These are phyloP conservation scores for Tenthredo amoena DNA, from an alignment of 2,888 invertebrate genomes.

Conservation along the genomic window DNA sequence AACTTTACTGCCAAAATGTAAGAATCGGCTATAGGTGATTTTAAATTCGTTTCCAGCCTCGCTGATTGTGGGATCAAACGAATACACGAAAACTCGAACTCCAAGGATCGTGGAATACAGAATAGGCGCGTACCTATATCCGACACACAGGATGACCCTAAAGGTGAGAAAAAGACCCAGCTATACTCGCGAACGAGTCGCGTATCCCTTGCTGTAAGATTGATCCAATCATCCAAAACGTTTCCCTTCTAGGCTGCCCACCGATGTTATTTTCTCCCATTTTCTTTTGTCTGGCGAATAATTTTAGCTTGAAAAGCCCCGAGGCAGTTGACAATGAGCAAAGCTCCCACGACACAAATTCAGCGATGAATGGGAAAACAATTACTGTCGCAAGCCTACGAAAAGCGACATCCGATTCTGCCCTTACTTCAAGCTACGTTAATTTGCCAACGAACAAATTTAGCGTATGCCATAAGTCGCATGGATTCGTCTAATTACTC, in stretches of 20 bases:
- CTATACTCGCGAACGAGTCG: neutral
- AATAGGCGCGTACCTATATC: neutral
- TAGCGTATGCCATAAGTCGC: neutral
- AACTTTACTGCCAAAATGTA: neutral
- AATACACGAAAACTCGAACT: neutral
- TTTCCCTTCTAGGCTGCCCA: neutral
- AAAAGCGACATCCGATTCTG: neutral
- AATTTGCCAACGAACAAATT: neutral
- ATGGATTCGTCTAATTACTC: neutral
- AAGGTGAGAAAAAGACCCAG: neutral
- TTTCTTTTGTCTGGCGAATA: neutral
- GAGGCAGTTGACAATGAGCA: neutral
- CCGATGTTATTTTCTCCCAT: neutral
- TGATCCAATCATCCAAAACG: conserved; percentile 22
- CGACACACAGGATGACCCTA: neutral
- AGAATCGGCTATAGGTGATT: neutral
- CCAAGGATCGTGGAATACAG: neutral
- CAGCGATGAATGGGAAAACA: neutral
- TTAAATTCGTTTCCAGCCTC: neutral
- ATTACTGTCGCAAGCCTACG: neutral
- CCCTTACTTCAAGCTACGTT: neutral
- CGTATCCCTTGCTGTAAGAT: neutral
- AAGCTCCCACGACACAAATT: neutral
- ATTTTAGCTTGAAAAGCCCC: neutral
- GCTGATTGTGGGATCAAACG: neutral